These are phyloP conservation scores for Parnassius glacialis DNA, from an alignment of 2,888 invertebrate genomes.

Conservation along the genomic window DNA sequence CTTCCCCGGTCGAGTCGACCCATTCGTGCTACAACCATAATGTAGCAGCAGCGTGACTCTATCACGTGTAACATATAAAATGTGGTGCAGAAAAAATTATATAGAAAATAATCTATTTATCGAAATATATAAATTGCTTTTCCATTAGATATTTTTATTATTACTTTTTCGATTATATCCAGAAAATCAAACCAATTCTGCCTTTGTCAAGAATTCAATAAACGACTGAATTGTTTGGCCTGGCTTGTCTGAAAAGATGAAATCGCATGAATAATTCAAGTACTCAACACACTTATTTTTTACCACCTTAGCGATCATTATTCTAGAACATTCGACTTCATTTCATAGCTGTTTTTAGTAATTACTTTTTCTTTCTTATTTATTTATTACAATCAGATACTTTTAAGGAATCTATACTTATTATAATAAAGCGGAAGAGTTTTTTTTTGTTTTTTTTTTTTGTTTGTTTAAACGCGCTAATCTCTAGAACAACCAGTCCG, in stretches of 20 bases:
- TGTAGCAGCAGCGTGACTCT: too few species aligned
- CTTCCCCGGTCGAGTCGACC: too few species aligned
- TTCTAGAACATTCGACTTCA: neutral
- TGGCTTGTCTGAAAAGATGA: slow-evolving; percentile 24
- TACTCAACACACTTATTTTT: slow-evolving; percentile 20
- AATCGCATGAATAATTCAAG: slow-evolving; percentile 29
- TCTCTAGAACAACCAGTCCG: too few species aligned
- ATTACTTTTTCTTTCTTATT: neutral
- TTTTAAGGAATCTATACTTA: too few species aligned
- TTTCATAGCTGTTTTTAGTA: neutral
- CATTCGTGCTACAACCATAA: too few species aligned
- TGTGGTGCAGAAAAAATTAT: too few species aligned
- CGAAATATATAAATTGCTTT: too few species aligned
- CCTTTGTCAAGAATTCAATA: slow-evolving; percentile 30
- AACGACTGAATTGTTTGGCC: slow-evolving; percentile 28
- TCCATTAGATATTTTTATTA: slow-evolving; percentile 3
- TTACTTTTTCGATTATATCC: slow-evolving; percentile 7
- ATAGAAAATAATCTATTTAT: too few species aligned
- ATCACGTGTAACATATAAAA: too few species aligned
- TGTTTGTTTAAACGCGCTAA: too few species aligned
- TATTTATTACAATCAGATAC: neutral
- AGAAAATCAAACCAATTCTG: slow-evolving; percentile 23
- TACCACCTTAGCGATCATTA: slow-evolving; percentile 21
- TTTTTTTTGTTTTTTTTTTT: too few species aligned
- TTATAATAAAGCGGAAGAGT: too few species aligned